Evolutionary conservation across 1,140 invertebrate species (phyloP), one percentile per base, ranked within the genome.

Genomic region (Pseudomyrmex gracilis): DNA sequence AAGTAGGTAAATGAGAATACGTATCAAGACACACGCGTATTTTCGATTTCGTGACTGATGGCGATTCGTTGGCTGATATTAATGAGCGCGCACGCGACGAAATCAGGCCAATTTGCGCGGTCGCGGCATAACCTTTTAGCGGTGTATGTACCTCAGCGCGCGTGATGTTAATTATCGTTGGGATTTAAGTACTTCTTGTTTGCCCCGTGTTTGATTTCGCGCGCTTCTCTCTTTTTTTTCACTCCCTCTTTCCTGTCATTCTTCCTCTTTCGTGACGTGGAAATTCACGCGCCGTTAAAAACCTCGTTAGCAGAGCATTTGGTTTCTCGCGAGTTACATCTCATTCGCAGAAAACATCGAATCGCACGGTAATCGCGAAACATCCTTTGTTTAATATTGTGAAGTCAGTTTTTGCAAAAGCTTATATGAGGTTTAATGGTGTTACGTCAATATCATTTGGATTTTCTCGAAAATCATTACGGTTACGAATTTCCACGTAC

Each of bases 21-120:
- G 10, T 70, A 70, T 34, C 34, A 34, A 34, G 34, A 53, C 43
- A 67, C 17, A 78, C 20, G 43, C 43, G 24, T 60, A 71, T 49
- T 80, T 34, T 60, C 34, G 20, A 58, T 78, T 57, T 78, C 66
- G 76, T 71, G 66, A 80, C 66, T 8, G 43, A 13, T 3, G 24
- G 63, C 13, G 51, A 10, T 60, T 78, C 15, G n/a, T n/a, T n/a
- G 2, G 55, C n/a, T 68, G 45, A 70, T 53, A 17, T 78, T 80
- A 80, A 80, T 71, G 71, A 71, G 43, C 12, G 43, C 34, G 22
- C 70, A n/a, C 51, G 58, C 43, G 64, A 80, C 53, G 22, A 80
- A 71, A 80, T 80, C 66, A 80, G 43, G 43, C 66, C 53, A 80
- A 71, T 80, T 80, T 80, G 45, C 76, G 15, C 43, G 22, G 49